phyloP scores from a whole-genome alignment of 2,797 vertebrate genomes.

The Picus viridis region DNA sequence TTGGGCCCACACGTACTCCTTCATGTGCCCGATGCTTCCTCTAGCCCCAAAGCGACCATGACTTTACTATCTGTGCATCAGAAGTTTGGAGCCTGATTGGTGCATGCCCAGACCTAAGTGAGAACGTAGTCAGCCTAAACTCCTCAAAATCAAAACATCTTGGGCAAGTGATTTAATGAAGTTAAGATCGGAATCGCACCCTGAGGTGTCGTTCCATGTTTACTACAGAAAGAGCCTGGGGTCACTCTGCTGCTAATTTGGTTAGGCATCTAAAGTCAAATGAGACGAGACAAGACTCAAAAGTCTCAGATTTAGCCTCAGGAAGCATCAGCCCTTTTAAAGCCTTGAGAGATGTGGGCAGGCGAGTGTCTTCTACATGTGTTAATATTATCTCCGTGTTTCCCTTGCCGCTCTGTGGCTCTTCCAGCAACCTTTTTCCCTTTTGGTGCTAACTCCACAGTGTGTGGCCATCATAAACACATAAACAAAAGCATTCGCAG shows the following conservation, averaged over 20 bases:
- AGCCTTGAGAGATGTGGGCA: not conserved
- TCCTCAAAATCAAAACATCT: not conserved
- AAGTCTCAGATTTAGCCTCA: not conserved
- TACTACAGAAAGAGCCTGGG: conserved; percentile 14
- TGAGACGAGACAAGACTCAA: not conserved
- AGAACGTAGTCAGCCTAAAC: not conserved
- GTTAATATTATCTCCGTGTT: not conserved
- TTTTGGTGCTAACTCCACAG: not conserved
- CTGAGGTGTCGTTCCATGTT: conserved; percentile 4
- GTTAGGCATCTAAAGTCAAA: not conserved
- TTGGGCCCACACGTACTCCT: accelerated
- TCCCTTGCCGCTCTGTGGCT: not conserved
- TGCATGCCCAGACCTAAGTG: not conserved
- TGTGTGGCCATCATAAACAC: not conserved
- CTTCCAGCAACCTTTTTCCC: not conserved
- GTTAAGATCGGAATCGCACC: conserved; percentile 25
- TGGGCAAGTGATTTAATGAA: conserved; percentile 1
- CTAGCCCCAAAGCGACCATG: not conserved
- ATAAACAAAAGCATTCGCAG: not conserved
- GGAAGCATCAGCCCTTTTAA: not conserved
- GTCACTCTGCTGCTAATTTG: not conserved
- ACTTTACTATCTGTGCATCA: not conserved
- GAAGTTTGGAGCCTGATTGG: not conserved
- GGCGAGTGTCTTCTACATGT: not conserved
- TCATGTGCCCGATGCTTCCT: not conserved